Evolutionary conservation across 2,797 vertebrate species (phyloP).

Genomic region (Cetoscarus ocellatus): DNA sequence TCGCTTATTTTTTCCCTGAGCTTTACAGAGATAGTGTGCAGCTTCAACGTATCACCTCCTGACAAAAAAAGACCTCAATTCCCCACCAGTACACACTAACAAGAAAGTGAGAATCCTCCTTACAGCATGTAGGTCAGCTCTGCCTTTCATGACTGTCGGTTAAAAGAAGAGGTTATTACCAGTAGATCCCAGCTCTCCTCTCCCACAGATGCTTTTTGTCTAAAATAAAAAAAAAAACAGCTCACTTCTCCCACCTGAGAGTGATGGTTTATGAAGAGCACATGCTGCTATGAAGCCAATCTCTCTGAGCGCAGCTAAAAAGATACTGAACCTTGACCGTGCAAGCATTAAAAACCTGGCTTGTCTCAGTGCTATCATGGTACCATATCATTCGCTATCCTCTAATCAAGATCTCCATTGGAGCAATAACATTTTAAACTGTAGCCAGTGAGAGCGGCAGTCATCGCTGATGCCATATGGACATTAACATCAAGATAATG

Average conservation of each 20-base stretch:
- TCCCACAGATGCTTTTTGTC: conserved; percentile 51
- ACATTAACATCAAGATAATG: conserved; percentile 75
- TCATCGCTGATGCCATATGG: conserved; percentile 69
- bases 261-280: conserved; percentile 25
- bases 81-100: conserved; percentile 77
- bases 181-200: conserved; percentile 53
- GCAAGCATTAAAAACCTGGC: conserved; percentile 14
- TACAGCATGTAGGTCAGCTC: conserved; percentile 79
- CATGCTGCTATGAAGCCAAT: conserved; percentile 34
- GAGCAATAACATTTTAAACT: conserved; percentile 52
- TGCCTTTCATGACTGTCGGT: conserved; percentile 72
- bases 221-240: conserved; percentile 25
- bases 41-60: conserved; percentile 74
- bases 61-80: conserved; percentile 79
- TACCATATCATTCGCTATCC: conserved; percentile 32
- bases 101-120: conserved; percentile 71
- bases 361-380: conserved; percentile 9
- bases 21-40: conserved; percentile 71
- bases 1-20: conserved; percentile 41
- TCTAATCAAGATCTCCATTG: conserved; percentile 51
- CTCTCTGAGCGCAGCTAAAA: conserved; percentile 23
- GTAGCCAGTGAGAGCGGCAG: conserved; percentile 30
- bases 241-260: conserved; percentile 40
- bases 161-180: conserved; percentile 77
- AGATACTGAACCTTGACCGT: conserved; percentile 43